A percentile compares a stretch with the other conserved stretches of the same genome.
These are phyloP conservation scores for Brachycybe producta DNA, from an alignment of 2,888 invertebrate genomes.

Conservation along the genomic window DNA sequence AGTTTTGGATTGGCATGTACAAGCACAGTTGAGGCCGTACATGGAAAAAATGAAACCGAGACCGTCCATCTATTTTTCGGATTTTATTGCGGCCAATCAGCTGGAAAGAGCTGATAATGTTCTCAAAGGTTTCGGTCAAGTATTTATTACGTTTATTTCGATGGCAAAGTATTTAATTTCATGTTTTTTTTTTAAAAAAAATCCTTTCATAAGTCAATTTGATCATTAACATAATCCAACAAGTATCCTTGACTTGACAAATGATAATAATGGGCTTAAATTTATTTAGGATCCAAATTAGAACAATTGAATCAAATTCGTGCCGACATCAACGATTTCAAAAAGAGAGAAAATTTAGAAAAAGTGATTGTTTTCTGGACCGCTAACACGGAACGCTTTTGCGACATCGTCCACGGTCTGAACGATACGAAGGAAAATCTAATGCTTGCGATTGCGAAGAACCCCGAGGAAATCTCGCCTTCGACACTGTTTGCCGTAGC, in stretches of 20 bases:
- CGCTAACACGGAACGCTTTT: slow-evolving; percentile 86
- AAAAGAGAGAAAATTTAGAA: slow-evolving; percentile 53
- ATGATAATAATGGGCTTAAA: too few relatives aligned
- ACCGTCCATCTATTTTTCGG: slow-evolving; percentile 72
- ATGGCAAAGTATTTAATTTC: not conserved
- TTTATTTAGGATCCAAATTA: slow-evolving; percentile 51
- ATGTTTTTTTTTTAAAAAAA: not conserved
- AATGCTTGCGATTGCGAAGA: slow-evolving; percentile 55
- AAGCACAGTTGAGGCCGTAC: slow-evolving; percentile 56
- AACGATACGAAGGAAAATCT: slow-evolving; percentile 73
- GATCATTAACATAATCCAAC: too few relatives aligned
- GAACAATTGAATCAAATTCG: slow-evolving; percentile 59
- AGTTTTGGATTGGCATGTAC: slow-evolving; percentile 69
- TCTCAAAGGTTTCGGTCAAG: slow-evolving; percentile 40
- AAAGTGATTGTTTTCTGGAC: slow-evolving; percentile 83
- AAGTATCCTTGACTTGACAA: too few relatives aligned
- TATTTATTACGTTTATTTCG: too few relatives aligned
- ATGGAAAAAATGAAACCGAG: slow-evolving; percentile 64
- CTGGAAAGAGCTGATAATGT: slow-evolving; percentile 71
- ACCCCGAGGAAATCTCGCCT: slow-evolving; percentile 73
- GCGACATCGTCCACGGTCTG: slow-evolving; percentile 58
- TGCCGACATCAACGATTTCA: slow-evolving; percentile 73
- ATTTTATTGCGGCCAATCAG: slow-evolving; percentile 95
- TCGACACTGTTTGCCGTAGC: slow-evolving; percentile 90
- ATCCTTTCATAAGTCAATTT: not conserved